Evolutionary conservation across 2,888 invertebrate genomes (phyloP), one percentile per base, ranked within the genome.

Genomic region (Hybos culiciformis): DNA sequence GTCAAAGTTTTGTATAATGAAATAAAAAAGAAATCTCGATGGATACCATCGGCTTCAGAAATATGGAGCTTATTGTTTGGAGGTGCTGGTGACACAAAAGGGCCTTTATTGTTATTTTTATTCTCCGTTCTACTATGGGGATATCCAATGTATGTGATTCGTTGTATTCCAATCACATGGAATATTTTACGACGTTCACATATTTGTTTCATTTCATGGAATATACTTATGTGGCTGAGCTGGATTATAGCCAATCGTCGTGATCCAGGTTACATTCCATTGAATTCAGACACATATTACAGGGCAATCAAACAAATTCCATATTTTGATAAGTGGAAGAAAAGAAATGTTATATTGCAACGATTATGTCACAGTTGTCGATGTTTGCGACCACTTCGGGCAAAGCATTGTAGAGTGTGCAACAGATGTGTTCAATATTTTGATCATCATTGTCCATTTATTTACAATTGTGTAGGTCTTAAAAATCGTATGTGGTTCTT

Each of bases 391-490:
- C 91, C 92, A 0, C 60, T 90, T 29, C 72, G 92, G 59, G 88
- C 91, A 6, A 92, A 92, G 62, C 92, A 93, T 62, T 93, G 93
- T 56, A 77, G 90, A 39, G 80, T 90, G 42, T 93, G 92, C 68
- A 90, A 91, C 60, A 77, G 87, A 44, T 87, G 87, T 58, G 84
- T 88, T 3, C 78, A 80, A 1, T 87, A 90, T 61, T 91, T 92
- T 58, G 92, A 93, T 62, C 92, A 93, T 66, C 92, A 93, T 62
- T 93, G 93, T 61, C 92, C 92, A 0, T 93, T 92, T 61, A 90
- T 93, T 54, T 88, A 91, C 67, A 93, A 93, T 62, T 93, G 93
- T 62, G 88, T 93, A 15, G 93, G 93, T 2, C 71, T 91, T 31
- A 77, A 83, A 46, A 93, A 93, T 67, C 77, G 92, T 56, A 85